Evolutionary conservation across 1,140 invertebrate genomes (phyloP).

Genomic region (Plectus sambesii): DNA sequence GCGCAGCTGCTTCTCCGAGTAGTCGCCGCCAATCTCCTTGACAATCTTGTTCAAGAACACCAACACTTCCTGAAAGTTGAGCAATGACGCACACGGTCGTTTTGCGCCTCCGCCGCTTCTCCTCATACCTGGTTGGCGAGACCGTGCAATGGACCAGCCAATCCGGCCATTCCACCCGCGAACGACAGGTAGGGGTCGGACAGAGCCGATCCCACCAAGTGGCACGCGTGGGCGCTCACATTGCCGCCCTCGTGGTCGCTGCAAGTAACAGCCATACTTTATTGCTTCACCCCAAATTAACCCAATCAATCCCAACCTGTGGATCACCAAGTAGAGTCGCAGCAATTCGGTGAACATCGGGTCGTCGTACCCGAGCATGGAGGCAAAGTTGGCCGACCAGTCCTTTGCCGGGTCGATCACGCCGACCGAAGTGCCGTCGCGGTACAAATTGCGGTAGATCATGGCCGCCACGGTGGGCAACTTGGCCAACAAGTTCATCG

Average conservation of each 20-base stretch:
- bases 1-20: constrained; percentile 72
- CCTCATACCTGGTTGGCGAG: constrained; percentile 69
- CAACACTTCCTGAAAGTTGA: constrained; percentile 58
- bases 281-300: not conserved
- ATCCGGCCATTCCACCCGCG: constrained; percentile 80
- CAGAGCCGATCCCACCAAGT: constrained; percentile 83
- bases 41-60: constrained; percentile 71
- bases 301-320: too few relatives aligned
- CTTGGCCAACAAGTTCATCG: constrained; percentile 91
- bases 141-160: constrained; percentile 88
- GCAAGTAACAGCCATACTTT: constrained; percentile 25
- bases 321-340: constrained; percentile 87
- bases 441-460: constrained; percentile 80
- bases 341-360: constrained; percentile 77
- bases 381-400: constrained; percentile 84
- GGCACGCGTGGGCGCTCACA: constrained; percentile 79
- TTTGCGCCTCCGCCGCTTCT: not conserved
- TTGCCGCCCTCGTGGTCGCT: constrained; percentile 91
- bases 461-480: constrained; percentile 83
- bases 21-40: constrained; percentile 61
- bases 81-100: not conserved
- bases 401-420: constrained; percentile 77
- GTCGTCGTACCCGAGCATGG: constrained; percentile 81
- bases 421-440: constrained; percentile 70
- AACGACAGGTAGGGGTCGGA: constrained; percentile 89